A percentile compares a stretch with the other conserved stretches of the same genome.
Evolutionary conservation across 1,140 invertebrate species (phyloP).

Genomic region (Drosophila bipectinata): DNA sequence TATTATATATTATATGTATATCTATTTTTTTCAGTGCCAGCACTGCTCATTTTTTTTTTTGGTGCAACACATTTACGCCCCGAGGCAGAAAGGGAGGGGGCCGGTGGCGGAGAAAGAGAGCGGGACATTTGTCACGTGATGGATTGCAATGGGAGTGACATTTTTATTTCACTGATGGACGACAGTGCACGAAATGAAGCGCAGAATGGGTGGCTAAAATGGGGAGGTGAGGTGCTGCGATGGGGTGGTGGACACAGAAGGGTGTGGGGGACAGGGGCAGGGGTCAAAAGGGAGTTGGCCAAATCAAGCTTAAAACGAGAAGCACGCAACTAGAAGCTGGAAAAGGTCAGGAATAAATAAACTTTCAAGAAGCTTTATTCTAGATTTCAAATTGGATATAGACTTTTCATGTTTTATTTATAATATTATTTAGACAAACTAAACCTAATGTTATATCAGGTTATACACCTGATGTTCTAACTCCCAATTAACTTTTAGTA

Average conservation of each 20-base stretch:
- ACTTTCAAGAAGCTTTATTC: not conserved
- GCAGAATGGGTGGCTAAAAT: slow-evolving; percentile 23
- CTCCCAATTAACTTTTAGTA: no score
- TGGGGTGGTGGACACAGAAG: not conserved
- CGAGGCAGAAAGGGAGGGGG: slow-evolving; percentile 17
- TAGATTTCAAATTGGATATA: no score
- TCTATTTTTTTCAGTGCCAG: not conserved
- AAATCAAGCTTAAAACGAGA: slow-evolving; percentile 37
- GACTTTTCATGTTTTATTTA: no score
- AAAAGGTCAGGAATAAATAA: slow-evolving; percentile 1
- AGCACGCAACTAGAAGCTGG: slow-evolving; percentile 34
- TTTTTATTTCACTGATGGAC: slow-evolving; percentile 84
- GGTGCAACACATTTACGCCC: slow-evolving; percentile 74
- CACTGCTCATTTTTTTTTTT: slow-evolving; percentile 20
- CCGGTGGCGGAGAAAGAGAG: not conserved
- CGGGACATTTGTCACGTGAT: slow-evolving; percentile 83
- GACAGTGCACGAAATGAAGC: slow-evolving; percentile 73
- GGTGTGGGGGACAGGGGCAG: slow-evolving; percentile 1
- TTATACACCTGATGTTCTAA: no score
- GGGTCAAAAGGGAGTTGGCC: slow-evolving; percentile 13
- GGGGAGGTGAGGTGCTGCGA: not conserved
- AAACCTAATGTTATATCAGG: no score
- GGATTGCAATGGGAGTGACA: slow-evolving; percentile 84
- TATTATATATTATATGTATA: no score
- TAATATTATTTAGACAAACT: no score